These are phyloP conservation scores for Drosophila oshimai DNA, from an alignment of 1,140 invertebrate species.

Conservation along the genomic window DNA sequence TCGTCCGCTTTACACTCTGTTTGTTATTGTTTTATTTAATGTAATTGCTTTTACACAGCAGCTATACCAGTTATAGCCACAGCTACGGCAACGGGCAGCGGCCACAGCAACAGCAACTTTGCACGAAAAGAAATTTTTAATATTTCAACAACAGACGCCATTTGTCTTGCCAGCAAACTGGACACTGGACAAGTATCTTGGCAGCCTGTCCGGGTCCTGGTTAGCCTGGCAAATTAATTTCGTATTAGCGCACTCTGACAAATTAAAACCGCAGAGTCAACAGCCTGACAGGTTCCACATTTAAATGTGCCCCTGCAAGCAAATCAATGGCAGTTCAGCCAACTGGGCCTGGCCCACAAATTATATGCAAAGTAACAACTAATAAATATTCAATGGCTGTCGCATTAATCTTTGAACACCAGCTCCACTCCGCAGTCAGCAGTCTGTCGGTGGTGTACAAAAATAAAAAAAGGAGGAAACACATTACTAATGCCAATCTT, in stretches of 20 bases:
- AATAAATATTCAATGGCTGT: conserved; percentile 79
- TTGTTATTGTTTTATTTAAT: conserved; percentile 76
- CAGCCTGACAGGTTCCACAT: conserved; percentile 63
- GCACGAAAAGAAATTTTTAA: conserved; percentile 52
- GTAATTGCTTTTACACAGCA: conserved; percentile 61
- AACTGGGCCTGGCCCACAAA: conserved; percentile 51
- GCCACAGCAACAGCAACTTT: neutral
- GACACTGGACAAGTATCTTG: conserved; percentile 65
- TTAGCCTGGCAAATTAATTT: conserved; percentile 65
- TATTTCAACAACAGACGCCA: conserved; percentile 73
- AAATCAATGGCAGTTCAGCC: conserved; percentile 63
- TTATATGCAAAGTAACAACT: conserved; percentile 80
- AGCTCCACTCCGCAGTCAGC: conserved; percentile 41
- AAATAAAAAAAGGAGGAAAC: conserved; percentile 31
- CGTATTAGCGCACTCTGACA: conserved; percentile 79
- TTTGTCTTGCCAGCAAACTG: conserved; percentile 71
- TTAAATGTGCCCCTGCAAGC: conserved; percentile 46
- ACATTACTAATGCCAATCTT: conserved; percentile 78
- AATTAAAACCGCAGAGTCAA: conserved; percentile 78
- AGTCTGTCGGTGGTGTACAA: conserved; percentile 18
- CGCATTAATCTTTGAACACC: conserved; percentile 79
- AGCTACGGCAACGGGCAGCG: neutral
- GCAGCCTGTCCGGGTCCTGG: conserved; percentile 30
- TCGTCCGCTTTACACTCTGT: conserved; percentile 38
- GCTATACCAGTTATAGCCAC: conserved; percentile 5